Percentiles rank a stretch among this genome's conserved stretches.
Evolutionary conservation across 2,113 vertebrate species (phyloP).

Genomic region (Circaetus gallicus): DNA sequence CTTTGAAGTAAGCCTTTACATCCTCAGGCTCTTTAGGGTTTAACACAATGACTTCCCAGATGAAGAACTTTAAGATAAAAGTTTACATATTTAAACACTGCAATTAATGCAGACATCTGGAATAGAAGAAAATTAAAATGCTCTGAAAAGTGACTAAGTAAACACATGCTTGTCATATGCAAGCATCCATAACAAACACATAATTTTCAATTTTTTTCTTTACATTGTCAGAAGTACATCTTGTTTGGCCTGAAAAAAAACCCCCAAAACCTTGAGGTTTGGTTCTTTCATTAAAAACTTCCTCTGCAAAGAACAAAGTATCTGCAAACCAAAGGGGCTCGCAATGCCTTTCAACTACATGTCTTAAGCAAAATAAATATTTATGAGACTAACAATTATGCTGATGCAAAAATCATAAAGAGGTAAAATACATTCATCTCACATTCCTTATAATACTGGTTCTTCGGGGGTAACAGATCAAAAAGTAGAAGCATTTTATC

Average conservation of each 20-base stretch:
- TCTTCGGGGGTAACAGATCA: not conserved
- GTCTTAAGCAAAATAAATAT: not conserved
- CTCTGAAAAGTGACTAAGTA: not conserved
- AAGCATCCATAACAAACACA: not conserved
- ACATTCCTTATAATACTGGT: not conserved
- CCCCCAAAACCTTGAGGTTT: not conserved
- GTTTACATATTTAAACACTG: not conserved
- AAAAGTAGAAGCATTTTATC: not conserved
- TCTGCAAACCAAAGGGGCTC: not conserved
- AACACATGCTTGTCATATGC: not conserved
- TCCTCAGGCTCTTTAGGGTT: constrained; percentile 16
- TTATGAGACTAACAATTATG: not conserved
- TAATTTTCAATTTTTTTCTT: not conserved
- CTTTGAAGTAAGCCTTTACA: not conserved
- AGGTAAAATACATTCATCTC: not conserved
- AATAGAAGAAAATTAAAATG: constrained; percentile 15
- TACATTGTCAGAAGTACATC: not conserved
- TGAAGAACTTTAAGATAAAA: not conserved
- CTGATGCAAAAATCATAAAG: not conserved
- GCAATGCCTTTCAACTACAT: not conserved
- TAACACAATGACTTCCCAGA: constrained; percentile 6
- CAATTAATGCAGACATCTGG: constrained; percentile 5
- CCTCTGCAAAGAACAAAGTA: not conserved
- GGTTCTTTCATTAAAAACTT: not conserved
- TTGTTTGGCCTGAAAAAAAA: not conserved